Evolutionary conservation across 2,797 vertebrate species (phyloP).

Genomic region (Cuculus canorus): DNA sequence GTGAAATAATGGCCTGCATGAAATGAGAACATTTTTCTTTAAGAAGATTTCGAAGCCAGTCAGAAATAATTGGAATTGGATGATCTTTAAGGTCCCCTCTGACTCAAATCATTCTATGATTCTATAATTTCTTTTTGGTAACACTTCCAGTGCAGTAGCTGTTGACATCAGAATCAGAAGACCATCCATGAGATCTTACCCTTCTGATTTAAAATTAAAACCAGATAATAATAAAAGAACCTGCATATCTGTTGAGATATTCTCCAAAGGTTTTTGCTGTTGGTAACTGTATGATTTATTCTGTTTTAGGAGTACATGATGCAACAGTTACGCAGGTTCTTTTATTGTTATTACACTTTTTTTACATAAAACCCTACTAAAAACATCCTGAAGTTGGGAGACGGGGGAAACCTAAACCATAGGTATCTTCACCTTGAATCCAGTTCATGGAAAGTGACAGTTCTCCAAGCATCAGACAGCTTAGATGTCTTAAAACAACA

Average conservation of each 20-base stretch:
- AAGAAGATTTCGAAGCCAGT: background rate
- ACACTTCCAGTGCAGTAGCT: background rate
- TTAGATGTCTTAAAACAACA: background rate
- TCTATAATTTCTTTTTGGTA: background rate
- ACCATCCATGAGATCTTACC: background rate
- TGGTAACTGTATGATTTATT: too few species aligned
- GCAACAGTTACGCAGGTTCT: too few species aligned
- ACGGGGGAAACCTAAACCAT: too few species aligned
- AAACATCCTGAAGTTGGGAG: background rate
- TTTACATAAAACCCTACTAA: background rate
- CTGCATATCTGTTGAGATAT: rapidly evolving
- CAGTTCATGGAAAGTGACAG: background rate
- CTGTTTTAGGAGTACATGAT: too few species aligned
- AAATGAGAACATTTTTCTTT: background rate
- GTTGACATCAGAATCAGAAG: background rate
- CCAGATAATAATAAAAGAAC: background rate
- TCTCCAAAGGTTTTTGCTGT: too few species aligned
- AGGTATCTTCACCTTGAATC: background rate
- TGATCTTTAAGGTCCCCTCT: too few species aligned
- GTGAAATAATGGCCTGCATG: background rate
- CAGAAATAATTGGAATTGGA: background rate
- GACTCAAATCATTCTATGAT: too few species aligned
- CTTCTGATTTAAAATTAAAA: background rate
- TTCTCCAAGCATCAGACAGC: background rate
- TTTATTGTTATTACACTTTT: background rate